Percentiles rank a stretch among this genome's conserved stretches.
Conservation (phyloP, 2,797 vertebrate genomes). For the Enteromius trimaculatus region DNA sequence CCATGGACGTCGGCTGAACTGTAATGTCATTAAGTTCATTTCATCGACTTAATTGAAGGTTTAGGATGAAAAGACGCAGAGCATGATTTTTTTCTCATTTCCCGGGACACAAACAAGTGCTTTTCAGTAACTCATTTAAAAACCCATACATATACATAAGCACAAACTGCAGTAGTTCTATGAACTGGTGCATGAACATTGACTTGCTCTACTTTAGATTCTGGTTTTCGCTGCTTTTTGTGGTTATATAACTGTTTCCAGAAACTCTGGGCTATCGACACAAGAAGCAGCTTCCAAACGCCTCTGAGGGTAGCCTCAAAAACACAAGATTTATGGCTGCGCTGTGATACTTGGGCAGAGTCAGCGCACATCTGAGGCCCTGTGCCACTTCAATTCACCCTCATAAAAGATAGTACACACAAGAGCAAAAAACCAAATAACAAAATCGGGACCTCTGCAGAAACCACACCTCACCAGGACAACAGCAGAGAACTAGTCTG, state of each 20-base stretch:
- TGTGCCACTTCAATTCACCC: conserved; percentile 47
- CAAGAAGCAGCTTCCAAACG: conserved; percentile 53
- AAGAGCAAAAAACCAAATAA: conserved; percentile 39
- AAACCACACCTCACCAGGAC: conserved; percentile 42
- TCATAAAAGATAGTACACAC: conserved; percentile 55
- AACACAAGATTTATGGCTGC: conserved; percentile 60
- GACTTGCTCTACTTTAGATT: conserved; percentile 47
- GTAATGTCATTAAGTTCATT: conserved; percentile 30
- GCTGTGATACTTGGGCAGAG: conserved; percentile 45
- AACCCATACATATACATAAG: conserved; percentile 16
- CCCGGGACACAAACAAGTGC: conserved; percentile 28
- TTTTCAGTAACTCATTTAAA: conserved; percentile 40
- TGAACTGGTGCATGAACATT: conserved; percentile 25
- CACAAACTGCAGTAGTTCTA: conserved; percentile 47
- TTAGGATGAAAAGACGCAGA: conserved; percentile 17
- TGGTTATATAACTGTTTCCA: conserved; percentile 62
- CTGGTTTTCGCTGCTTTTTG: conserved; percentile 53
- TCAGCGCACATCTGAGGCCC: conserved; percentile 48
- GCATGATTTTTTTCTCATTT: background rate
- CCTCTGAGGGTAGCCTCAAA: conserved; percentile 58
- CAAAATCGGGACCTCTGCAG: conserved; percentile 36
- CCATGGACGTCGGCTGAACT: conserved; percentile 30
- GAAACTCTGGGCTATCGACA: conserved; percentile 57
- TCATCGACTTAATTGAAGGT: conserved; percentile 27
- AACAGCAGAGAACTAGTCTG: conserved; percentile 23